Base-by-base conservation (phyloP, 2,797 vertebrate genomes). In the Spea hammondii region DNA sequence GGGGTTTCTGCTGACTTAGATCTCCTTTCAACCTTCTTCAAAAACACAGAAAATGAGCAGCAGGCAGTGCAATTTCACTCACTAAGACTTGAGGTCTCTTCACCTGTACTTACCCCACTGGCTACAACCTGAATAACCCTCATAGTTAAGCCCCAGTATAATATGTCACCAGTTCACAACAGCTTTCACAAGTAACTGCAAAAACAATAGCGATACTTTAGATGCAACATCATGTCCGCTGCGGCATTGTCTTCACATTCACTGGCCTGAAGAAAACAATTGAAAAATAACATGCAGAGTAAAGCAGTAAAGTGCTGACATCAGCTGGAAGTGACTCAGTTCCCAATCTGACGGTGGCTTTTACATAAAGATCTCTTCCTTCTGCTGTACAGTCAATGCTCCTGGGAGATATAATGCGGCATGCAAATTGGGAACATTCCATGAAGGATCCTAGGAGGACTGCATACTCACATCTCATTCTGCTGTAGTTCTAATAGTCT, bases 351-450 rank as follows among this genome's bases (percentile, higher is more conserved):
- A 14, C 68, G 13, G 48, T 13, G 12, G 13, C 4, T 67, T 32
- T 67, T 67, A 67, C 65, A 67, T 48, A 67, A 67, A 48, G 46
- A 67, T 49, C 9, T 11, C 49, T 67, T 67, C 65, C 8, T 12
- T 5, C 48, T n/a, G 53, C 13, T 11, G 49, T 51, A 51, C 67
- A 69, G 14, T 32, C 48, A 7, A 49, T 17, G 13, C 67, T 10
- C 67, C 67, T 2, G 67, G 67, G 67, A 69, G 6, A n/a, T 69
- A 6, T 69, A 51, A 69, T 69, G 14, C 48, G 14, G 67, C 65
- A 62, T 60, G 17, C 14, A 50, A 74, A 64, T 65, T 44, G 11
- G 14, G 14, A 65, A 48, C 72, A 74, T 53, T 53, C 60, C 13
- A 12, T 14, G 8, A 65, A 62, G 59, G 59, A 62, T 62, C 32